Percentiles rank a stretch among this genome's conserved stretches.
Evolutionary conservation across 2,113 vertebrate species (phyloP).

Genomic region (Gymnobelideus leadbeateri): DNA sequence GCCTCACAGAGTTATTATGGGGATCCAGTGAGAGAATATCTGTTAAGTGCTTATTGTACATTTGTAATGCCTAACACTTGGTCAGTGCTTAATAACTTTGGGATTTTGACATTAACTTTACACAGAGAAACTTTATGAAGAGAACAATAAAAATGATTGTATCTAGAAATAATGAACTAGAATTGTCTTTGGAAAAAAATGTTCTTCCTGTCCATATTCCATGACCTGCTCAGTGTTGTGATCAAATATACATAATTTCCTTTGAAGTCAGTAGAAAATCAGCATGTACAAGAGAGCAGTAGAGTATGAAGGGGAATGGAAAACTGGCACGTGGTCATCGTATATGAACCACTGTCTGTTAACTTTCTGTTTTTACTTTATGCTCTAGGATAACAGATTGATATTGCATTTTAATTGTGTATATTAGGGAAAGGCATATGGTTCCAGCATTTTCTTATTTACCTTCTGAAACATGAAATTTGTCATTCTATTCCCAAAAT

Average conservation of each 20-base stretch:
- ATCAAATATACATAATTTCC: neutral
- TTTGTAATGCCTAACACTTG: neutral
- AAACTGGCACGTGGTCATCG: constrained; percentile 55
- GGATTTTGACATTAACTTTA: neutral
- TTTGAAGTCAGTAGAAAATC: neutral
- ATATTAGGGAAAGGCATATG: constrained; percentile 70
- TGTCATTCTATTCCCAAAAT: constrained; percentile 76
- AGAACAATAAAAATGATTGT: neutral
- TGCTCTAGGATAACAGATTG: constrained; percentile 71
- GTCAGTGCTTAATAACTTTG: neutral
- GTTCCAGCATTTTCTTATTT: constrained; percentile 71
- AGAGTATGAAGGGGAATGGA: constrained; percentile 24
- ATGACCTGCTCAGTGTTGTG: neutral
- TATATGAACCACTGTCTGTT: constrained; percentile 74
- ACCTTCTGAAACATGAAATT: constrained; percentile 78
- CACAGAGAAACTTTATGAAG: neutral
- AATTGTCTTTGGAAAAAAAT: neutral
- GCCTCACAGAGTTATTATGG: neutral
- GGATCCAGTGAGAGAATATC: neutral
- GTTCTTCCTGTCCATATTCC: neutral
- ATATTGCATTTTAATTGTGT: constrained; percentile 75
- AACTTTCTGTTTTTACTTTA: constrained; percentile 74
- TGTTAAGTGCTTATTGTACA: neutral
- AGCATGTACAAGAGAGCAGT: neutral
- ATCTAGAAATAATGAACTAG: neutral